These are phyloP conservation scores for Autographa gamma DNA, from an alignment of 2,888 invertebrate species.

Conservation along the genomic window DNA sequence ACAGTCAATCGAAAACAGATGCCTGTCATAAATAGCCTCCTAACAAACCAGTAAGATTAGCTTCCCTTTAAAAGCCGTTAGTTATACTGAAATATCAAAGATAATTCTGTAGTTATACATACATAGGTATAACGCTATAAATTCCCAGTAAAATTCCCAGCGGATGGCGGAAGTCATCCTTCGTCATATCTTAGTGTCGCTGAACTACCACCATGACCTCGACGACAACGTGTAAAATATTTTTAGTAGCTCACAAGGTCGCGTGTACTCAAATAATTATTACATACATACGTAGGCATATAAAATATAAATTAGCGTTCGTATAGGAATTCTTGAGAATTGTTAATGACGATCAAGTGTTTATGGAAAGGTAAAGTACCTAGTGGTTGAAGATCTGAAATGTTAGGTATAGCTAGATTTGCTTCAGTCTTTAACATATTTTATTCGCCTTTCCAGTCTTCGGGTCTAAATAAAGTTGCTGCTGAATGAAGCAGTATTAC, in stretches of 20 bases:
- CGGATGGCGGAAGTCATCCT: conserved; percentile 29
- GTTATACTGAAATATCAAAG: no score
- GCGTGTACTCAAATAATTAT: conserved; percentile 61
- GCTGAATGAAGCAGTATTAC: neutral
- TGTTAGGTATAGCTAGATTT: no score
- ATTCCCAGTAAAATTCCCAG: conserved; percentile 32
- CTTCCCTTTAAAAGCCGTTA: no score
- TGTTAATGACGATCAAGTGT: conserved; percentile 16
- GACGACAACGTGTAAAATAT: conserved; percentile 47
- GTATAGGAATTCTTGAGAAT: conserved; percentile 42
- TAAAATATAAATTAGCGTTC: conserved; percentile 23
- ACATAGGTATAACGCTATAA: conserved; percentile 21
- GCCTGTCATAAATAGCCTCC: conserved; percentile 10
- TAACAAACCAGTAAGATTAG: neutral
- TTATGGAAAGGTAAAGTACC: conserved; percentile 13
- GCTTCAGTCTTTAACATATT: neutral
- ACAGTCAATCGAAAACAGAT: no score
- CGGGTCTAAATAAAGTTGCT: neutral
- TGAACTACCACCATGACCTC: conserved; percentile 56
- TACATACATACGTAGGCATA: conserved; percentile 27
- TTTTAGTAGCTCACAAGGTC: conserved; percentile 70
- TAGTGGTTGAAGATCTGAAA: neutral
- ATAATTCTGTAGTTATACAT: no score
- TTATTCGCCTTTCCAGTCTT: conserved; percentile 17
- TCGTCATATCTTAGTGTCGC: conserved; percentile 58